Percentiles rank a stretch among this genome's conserved stretches.
Evolutionary conservation across 1,140 invertebrate species (phyloP).

Genomic region (Drosophila leontia): DNA sequence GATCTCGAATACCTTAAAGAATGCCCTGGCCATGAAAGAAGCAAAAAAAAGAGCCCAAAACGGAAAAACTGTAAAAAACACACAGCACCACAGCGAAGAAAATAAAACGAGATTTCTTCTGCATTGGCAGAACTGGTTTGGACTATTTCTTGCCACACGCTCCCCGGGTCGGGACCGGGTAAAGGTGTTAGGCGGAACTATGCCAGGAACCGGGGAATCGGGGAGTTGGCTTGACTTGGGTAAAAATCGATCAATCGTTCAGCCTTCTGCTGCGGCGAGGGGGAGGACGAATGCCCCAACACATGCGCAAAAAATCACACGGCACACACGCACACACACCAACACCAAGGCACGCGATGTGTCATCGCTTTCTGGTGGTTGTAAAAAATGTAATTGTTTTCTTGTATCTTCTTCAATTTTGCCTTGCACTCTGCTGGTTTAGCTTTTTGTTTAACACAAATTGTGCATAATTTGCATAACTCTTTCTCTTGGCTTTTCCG

Average conservation of each 20-base stretch:
- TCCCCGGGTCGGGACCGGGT: constrained; percentile 23
- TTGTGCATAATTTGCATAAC: constrained; percentile 69
- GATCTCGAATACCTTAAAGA: constrained; percentile 52
- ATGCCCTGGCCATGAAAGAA: constrained; percentile 59
- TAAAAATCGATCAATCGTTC: constrained; percentile 76
- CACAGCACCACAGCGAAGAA: constrained; percentile 18
- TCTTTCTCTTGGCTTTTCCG: constrained; percentile 55
- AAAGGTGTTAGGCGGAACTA: constrained; percentile 59
- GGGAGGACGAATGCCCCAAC: constrained; percentile 57
- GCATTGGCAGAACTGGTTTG: constrained; percentile 78
- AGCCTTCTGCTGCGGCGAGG: constrained; percentile 17
- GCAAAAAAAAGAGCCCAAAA: constrained; percentile 60
- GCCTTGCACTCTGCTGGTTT: constrained; percentile 32
- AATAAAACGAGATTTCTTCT: constrained; percentile 55
- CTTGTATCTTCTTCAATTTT: constrained; percentile 30
- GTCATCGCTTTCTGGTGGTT: constrained; percentile 73
- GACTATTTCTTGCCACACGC: constrained; percentile 39
- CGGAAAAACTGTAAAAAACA: constrained; percentile 71
- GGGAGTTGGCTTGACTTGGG: constrained; percentile 35
- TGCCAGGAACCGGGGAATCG: constrained; percentile 50
- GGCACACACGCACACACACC: constrained; percentile 45
- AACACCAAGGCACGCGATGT: constrained; percentile 59
- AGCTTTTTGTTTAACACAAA: constrained; percentile 42
- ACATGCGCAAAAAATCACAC: constrained; percentile 67
- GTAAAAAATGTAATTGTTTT: constrained; percentile 65